phyloP scores from a whole-genome alignment of 2,797 vertebrate genomes.

The Caiman crocodilus region DNA sequence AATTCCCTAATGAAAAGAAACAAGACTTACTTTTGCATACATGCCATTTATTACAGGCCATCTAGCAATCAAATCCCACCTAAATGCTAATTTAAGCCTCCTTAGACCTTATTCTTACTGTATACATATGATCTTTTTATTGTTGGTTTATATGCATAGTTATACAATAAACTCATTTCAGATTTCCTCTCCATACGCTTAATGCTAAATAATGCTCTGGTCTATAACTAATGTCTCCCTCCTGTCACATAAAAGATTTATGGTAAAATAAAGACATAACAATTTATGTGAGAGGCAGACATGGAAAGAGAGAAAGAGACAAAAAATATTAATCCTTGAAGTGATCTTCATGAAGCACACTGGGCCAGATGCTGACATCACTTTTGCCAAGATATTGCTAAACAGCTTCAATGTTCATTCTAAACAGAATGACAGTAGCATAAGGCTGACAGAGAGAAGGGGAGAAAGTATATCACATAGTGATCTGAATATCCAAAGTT shows the following conservation, averaged over 20 bases:
- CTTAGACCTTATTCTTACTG: neutral
- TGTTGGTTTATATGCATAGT: neutral
- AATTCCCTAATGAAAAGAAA: neutral
- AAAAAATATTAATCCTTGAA: neutral
- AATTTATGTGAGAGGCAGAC: slow-evolving; percentile 2
- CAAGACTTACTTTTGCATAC: neutral
- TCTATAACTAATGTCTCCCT: neutral
- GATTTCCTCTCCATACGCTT: neutral
- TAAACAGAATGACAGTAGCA: neutral
- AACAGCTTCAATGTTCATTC: neutral
- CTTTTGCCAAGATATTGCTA: neutral
- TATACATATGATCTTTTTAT: neutral
- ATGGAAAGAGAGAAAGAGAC: neutral
- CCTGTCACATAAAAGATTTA: neutral
- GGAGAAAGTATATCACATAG: neutral
- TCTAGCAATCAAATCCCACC: neutral
- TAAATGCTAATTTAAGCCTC: neutral
- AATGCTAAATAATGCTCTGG: neutral
- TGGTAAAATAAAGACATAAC: neutral
- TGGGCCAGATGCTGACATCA: slow-evolving; percentile 29
- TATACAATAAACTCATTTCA: neutral
- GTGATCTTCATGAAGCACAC: neutral
- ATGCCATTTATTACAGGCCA: neutral
- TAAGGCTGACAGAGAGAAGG: slow-evolving; percentile 1
- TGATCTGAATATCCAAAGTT: neutral